These are phyloP conservation scores for Notiomystis cincta DNA, from an alignment of 2,113 vertebrate species.

Conservation along the genomic window DNA sequence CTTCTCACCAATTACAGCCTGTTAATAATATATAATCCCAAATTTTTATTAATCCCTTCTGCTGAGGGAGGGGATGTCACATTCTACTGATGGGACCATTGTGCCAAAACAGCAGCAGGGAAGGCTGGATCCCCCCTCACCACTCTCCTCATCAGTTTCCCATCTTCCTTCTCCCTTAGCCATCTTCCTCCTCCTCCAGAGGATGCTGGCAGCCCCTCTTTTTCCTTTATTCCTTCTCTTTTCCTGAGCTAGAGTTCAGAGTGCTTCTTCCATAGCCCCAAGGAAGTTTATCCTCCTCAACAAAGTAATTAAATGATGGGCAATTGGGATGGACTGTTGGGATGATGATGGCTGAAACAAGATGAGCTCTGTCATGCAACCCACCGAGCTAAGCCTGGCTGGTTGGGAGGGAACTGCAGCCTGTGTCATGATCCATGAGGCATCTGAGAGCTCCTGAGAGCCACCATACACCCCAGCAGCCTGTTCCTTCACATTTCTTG, in stretches of 20 bases:
- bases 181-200: neutral
- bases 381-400: accelerated
- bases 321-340: constrained; percentile 20
- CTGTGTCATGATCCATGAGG: accelerated
- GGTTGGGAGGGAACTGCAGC: neutral
- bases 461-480: accelerated
- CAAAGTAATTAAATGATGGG: constrained; percentile 65
- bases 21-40: neutral
- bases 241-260: neutral
- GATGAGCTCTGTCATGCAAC: constrained; percentile 3
- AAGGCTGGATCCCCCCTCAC: neutral
- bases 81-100: neutral
- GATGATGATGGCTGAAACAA: neutral
- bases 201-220: neutral
- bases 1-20: neutral
- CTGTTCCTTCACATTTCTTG: neutral
- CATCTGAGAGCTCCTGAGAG: accelerated
- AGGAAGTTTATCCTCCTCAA: constrained; percentile 34
- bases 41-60: neutral
- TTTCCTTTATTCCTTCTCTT: neutral
- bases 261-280: neutral
- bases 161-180: neutral
- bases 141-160: neutral
- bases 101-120: neutral
- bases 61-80: neutral